Conservation (phyloP, 2,113 vertebrate species). For the Eubucco bourcierii region DNA sequence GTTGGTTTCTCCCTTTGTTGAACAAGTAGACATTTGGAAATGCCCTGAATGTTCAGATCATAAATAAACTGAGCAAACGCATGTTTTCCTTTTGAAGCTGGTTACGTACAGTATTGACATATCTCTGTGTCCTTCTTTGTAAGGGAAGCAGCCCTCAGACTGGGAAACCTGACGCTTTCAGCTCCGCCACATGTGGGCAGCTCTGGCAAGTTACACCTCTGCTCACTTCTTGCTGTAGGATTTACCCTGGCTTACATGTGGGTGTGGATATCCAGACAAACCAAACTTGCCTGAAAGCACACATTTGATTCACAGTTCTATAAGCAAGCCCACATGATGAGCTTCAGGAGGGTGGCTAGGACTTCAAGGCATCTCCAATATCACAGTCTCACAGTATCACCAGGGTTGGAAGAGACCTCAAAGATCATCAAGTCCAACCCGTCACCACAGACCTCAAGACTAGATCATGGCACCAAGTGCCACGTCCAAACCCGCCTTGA, state of each 20-base stretch:
- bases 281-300: neutral
- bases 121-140: neutral
- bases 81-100: neutral
- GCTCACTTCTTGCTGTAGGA: neutral
- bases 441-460: no score
- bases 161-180: neutral
- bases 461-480: no score
- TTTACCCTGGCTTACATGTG: neutral
- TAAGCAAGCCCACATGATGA: neutral
- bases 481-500: no score
- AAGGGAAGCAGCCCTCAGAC: neutral
- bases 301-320: neutral
- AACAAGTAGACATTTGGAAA: neutral
- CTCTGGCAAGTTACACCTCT: neutral
- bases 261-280: neutral
- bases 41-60: neutral
- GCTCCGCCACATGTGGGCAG: neutral
- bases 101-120: neutral
- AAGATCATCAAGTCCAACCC: no score
- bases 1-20: neutral
- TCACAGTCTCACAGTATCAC: no score
- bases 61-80: constrained; percentile 14
- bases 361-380: neutral
- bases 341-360: neutral
- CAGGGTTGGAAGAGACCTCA: no score